A percentile compares a stretch with the other conserved stretches of the same genome.
phyloP scores from a whole-genome alignment of 2,797 vertebrate genomes.

The Vireo griseus region DNA sequence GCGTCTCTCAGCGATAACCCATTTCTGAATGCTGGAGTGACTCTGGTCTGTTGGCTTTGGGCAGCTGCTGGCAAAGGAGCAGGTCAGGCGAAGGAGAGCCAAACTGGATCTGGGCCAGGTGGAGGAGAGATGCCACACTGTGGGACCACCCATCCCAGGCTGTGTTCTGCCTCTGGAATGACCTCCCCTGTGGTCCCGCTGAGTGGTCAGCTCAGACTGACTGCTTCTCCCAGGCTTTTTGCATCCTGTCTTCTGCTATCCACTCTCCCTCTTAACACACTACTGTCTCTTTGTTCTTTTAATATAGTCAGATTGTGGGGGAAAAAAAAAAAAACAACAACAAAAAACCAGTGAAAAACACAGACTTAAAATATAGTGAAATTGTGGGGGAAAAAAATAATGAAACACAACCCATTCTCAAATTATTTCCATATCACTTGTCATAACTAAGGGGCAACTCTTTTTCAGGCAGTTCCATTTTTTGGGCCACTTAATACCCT shows the following conservation, averaged over 20 bases:
- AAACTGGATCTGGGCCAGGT: background rate
- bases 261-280: background rate
- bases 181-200: background rate
- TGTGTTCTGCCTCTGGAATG: background rate
- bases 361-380: background rate
- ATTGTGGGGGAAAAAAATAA: background rate
- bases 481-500: background rate
- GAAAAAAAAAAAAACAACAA: background rate
- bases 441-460: background rate
- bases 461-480: background rate
- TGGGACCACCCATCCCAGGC: background rate
- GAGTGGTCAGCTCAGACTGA: background rate
- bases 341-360: too few species aligned
- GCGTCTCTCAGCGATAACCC: fast-evolving
- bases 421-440: background rate
- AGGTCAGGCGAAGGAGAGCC: background rate
- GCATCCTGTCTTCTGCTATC: background rate
- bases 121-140: fast-evolving
- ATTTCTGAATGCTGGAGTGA: background rate
- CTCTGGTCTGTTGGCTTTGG: background rate
- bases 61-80: background rate
- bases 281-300: background rate
- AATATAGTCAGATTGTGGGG: background rate
- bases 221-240: background rate
- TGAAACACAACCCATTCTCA: background rate